Evolutionary conservation across 2,888 invertebrate species (phyloP).

Genomic region (Melieria crassipennis): DNA sequence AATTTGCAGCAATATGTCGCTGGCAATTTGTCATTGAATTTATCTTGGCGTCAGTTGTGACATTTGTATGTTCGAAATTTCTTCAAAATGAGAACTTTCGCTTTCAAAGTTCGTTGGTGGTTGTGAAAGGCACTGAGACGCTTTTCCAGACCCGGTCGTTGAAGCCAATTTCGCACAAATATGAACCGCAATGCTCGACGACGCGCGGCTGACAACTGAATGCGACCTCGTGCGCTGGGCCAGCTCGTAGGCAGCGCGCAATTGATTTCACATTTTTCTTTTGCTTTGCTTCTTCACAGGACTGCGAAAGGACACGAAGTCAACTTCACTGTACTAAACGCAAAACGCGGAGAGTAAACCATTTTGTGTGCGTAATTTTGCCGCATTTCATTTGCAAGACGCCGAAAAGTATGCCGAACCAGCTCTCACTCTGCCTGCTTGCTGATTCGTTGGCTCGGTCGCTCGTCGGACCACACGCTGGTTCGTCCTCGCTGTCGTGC

Average conservation of each 20-base stretch:
- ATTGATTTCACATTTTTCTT: neutral
- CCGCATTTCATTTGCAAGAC: neutral
- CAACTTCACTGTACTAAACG: too few species aligned
- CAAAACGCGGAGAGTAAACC: too few species aligned
- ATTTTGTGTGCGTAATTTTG: conserved; percentile 1
- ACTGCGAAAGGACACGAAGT: too few species aligned
- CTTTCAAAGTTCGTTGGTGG: too few species aligned
- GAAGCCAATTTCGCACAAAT: neutral
- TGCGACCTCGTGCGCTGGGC: conserved; percentile 11
- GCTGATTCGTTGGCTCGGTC: neutral
- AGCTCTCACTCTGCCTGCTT: neutral
- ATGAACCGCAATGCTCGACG: neutral
- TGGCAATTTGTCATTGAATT: conserved; percentile 22
- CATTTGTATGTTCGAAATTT: too few species aligned
- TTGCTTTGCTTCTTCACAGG: neutral
- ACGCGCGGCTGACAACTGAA: conserved; percentile 22
- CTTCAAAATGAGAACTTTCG: too few species aligned
- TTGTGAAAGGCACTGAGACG: too few species aligned
- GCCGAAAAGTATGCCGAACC: neutral
- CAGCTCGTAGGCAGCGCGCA: conserved; percentile 18
- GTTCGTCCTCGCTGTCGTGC: too few species aligned
- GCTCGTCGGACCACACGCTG: too few species aligned
- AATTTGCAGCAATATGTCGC: conserved; percentile 24
- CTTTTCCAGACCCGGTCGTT: neutral
- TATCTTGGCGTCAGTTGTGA: neutral